Evolutionary conservation across 1,140 invertebrate species (phyloP).

Genomic region (Triops longicaudatus): DNA sequence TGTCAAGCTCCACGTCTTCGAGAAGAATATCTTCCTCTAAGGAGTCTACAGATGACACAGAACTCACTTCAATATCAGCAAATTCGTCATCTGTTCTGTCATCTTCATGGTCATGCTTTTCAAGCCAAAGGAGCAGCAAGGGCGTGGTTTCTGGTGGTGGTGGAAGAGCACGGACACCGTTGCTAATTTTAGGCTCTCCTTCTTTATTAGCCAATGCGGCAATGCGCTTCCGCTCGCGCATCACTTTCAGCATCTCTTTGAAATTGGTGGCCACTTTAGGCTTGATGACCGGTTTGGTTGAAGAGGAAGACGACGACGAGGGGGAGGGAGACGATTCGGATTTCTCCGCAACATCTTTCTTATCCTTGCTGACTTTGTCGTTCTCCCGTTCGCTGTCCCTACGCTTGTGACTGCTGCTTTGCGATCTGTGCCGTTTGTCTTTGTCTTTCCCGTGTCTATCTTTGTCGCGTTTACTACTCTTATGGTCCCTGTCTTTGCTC

Average conservation of each 20-base stretch:
- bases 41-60: slow-evolving; percentile 20
- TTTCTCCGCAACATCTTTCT: slow-evolving; percentile 15
- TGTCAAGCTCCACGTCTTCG: neutral
- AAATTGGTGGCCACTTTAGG: neutral
- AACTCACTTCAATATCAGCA: slow-evolving; percentile 19
- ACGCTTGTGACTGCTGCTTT: neutral
- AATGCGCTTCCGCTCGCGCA: slow-evolving; percentile 20
- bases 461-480: neutral
- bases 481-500: neutral
- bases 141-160: neutral
- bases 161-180: slow-evolving; percentile 6
- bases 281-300: neutral
- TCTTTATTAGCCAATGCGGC: neutral
- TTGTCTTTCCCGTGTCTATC: neutral
- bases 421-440: slow-evolving; percentile 19
- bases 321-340: neutral
- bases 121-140: neutral
- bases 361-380: slow-evolving; percentile 1
- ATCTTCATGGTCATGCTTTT: neutral
- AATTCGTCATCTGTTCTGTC: neutral
- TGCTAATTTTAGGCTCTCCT: slow-evolving; percentile 8
- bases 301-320: neutral
- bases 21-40: slow-evolving; percentile 16
- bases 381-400: neutral
- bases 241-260: neutral